Evolutionary conservation across 1,140 invertebrate genomes (phyloP), one percentile per base, ranked within the genome.

Genomic region (Papilio polyxenes): DNA sequence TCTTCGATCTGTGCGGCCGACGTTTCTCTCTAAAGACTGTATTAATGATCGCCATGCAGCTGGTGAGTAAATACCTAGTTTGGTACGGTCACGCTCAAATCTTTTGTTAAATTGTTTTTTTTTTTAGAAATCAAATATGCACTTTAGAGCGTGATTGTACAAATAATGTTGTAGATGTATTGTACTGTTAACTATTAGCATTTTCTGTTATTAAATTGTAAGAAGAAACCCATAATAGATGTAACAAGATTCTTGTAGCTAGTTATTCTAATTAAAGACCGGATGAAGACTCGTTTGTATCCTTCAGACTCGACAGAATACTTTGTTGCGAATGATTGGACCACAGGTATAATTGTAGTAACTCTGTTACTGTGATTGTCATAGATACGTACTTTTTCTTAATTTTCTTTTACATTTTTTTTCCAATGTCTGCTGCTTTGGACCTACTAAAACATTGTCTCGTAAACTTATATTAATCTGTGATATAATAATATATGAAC

Each of bases 21-120:
- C 98, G 98, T 95, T 99, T 99, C 96, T 97, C 98, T 89, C 96
- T 99, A 91, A 99, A 99, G 97, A 99, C 99, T 95, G 99, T 99
- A 94, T 95, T 99, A 93, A 99, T 99, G 98, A 98, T 99, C 95
- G 99, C 99, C 94, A 98, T 99, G 95, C 99, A 99, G 96, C 96
- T 99, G 96, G 98, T 99, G 96, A 97, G 97, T 89, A 82, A 13
- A 15, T 13, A 3, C 1, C 48, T 69, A 31, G 6, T 76, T 81
- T 53, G 48, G 31, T 51, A 72, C 10, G 56, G 17, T 75, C 23
- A 49, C 13, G 9, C 9, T 1, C 31, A n/a, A 53, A 7, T 56
- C 3, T 37, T 72, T 72, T 37, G 10, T 13, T 17, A 40, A 44
- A 44, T 44, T 44, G 23, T 1, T 3, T 44, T 44, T 3, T 40